Evolutionary conservation across 2,113 vertebrate species (phyloP).

Genomic region (Mixornis gularis): DNA sequence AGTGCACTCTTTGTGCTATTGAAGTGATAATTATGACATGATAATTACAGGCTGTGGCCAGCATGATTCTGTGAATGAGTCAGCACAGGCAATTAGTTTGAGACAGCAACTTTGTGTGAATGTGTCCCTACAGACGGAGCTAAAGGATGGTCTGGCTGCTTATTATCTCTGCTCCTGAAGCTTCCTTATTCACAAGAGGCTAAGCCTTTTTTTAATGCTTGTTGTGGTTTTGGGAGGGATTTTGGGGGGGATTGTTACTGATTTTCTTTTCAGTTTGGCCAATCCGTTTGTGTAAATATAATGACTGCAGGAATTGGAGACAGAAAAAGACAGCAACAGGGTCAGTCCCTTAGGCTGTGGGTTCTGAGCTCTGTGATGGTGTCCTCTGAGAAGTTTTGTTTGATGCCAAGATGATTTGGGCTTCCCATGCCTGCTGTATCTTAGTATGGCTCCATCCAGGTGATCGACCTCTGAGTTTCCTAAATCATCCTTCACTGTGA

Average conservation of each 20-base stretch:
- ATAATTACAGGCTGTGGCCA: constrained; percentile 55
- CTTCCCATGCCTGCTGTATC: background rate
- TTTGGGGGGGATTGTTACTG: rapidly evolving
- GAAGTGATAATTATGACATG: constrained; percentile 65
- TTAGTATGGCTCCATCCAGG: background rate
- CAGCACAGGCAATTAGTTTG: constrained; percentile 53
- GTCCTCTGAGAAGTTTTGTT: background rate
- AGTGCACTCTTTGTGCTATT: constrained; percentile 44
- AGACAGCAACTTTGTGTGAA: constrained; percentile 5
- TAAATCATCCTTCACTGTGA: background rate
- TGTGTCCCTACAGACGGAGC: background rate
- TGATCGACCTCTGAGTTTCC: background rate
- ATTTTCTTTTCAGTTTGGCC: background rate
- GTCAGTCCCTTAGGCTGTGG: background rate
- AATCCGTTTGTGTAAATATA: background rate
- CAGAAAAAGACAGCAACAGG: background rate
- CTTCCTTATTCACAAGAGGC: background rate
- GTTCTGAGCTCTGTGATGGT: background rate
- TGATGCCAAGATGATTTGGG: background rate
- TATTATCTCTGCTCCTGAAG: background rate
- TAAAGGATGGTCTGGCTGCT: background rate
- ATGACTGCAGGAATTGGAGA: background rate
- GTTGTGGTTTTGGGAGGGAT: background rate
- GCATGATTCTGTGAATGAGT: constrained; percentile 41
- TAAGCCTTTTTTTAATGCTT: background rate